These are phyloP conservation scores for Thinocorus orbignyianus DNA, from an alignment of 2,113 vertebrate species.

Conservation along the genomic window DNA sequence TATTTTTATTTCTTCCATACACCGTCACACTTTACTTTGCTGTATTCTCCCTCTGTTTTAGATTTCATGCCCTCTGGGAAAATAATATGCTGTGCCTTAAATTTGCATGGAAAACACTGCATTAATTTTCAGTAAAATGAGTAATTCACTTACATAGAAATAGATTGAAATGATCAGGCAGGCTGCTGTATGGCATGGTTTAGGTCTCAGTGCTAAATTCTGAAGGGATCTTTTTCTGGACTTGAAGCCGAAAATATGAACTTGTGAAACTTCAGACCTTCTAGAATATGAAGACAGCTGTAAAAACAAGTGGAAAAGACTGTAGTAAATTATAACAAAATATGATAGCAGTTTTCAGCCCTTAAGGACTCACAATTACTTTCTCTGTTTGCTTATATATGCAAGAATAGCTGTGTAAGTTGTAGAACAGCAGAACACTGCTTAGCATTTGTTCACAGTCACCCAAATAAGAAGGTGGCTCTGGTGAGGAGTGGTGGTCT, in stretches of 20 bases:
- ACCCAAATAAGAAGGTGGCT: neutral
- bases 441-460: neutral
- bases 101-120: neutral
- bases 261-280: slow-evolving; percentile 11
- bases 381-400: neutral
- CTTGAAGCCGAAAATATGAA: neutral
- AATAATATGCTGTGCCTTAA: neutral
- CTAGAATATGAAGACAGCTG: slow-evolving; percentile 24
- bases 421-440: rapidly evolving
- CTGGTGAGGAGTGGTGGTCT: neutral
- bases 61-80: neutral
- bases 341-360: neutral
- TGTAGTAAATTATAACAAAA: neutral
- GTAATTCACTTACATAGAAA: neutral
- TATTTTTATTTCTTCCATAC: neutral
- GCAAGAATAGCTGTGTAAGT: neutral
- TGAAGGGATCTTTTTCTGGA: slow-evolving; percentile 21
- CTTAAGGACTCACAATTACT: neutral
- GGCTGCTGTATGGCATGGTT: neutral
- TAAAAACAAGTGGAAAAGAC: slow-evolving; percentile 20
- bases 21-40: neutral
- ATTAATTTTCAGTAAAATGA: neutral
- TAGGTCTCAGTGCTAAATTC: neutral
- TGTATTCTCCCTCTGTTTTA: neutral
- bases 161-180: neutral